Percentiles rank a stretch among this genome's conserved stretches.
phyloP scores from a whole-genome alignment of 1,140 invertebrate genomes.

The Aphaenogaster floridana region DNA sequence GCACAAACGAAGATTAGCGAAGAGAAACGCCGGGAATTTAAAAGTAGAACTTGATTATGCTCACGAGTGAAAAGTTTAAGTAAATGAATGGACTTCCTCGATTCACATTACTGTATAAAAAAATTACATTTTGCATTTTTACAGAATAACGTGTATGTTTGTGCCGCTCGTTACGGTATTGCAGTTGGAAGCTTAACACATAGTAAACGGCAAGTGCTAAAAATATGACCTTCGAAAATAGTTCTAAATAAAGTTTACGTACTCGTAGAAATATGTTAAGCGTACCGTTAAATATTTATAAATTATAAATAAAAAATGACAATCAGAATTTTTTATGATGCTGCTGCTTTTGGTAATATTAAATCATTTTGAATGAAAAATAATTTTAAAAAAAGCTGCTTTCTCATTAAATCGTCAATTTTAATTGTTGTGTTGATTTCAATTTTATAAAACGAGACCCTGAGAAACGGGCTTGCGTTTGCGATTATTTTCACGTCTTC shows the following conservation, averaged over 20 bases:
- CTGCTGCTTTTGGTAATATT: background rate
- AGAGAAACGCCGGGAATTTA: background rate
- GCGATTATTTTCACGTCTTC: background rate
- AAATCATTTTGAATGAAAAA: background rate
- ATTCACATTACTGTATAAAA: background rate
- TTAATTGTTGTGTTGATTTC: background rate
- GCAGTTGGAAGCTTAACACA: background rate
- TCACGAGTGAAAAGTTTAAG: slow-evolving; percentile 6
- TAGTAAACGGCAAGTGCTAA: background rate
- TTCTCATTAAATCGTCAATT: slow-evolving; percentile 14
- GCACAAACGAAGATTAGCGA: slow-evolving; percentile 7
- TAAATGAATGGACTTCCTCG: slow-evolving; percentile 11
- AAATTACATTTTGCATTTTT: slow-evolving; percentile 17
- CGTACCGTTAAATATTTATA: background rate
- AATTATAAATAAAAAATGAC: background rate
- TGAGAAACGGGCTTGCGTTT: background rate
- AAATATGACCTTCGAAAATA: background rate
- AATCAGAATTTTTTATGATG: background rate
- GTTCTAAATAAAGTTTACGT: background rate
- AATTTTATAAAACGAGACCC: background rate
- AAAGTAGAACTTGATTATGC: slow-evolving; percentile 9
- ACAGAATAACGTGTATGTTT: slow-evolving; percentile 2
- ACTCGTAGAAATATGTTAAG: background rate
- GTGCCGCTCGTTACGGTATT: background rate
- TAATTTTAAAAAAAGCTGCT: background rate